Evolutionary conservation across 2,888 invertebrate genomes (phyloP).

Genomic region (Chouioia cunea): DNA sequence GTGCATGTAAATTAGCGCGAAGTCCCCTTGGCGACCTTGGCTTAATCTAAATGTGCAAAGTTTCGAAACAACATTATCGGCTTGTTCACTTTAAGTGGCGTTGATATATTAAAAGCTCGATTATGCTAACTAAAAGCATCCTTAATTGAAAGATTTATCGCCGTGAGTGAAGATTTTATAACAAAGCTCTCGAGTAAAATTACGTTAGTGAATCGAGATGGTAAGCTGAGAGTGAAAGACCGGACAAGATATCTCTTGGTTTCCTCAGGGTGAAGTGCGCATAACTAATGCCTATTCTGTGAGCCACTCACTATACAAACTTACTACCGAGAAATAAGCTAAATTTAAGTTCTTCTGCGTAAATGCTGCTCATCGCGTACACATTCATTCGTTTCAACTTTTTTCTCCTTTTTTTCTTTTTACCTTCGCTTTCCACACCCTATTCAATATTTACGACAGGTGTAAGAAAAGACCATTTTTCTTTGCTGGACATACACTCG

Average conservation of each 20-base stretch:
- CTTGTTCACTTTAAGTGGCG: constrained; percentile 1
- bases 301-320: not conserved
- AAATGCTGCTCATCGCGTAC: constrained; percentile 24
- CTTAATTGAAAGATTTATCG: constrained; percentile 12
- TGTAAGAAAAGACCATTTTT: no score
- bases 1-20: not conserved
- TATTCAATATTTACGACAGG: no score
- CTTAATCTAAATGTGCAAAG: constrained; percentile 13
- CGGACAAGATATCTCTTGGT: not conserved
- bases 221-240: not conserved
- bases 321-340: not conserved
- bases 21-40: not conserved
- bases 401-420: not conserved
- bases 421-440: no score
- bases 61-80: constrained; percentile 18
- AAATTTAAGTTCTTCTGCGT: no score
- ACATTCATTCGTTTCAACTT: constrained; percentile 10
- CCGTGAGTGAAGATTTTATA: constrained; percentile 26
- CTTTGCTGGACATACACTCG: no score
- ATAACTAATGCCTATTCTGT: constrained; percentile 2
- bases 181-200: constrained; percentile 12
- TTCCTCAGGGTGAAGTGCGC: not conserved
- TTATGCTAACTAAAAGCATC: constrained; percentile 23
- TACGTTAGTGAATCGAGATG: constrained; percentile 13
- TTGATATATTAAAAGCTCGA: constrained; percentile 14